Evolutionary conservation across 64 coral and sea anemone genomes (phyloP), one percentile per base, ranked within the genome.

Genomic region (Dendronephthya gigantea): DNA sequence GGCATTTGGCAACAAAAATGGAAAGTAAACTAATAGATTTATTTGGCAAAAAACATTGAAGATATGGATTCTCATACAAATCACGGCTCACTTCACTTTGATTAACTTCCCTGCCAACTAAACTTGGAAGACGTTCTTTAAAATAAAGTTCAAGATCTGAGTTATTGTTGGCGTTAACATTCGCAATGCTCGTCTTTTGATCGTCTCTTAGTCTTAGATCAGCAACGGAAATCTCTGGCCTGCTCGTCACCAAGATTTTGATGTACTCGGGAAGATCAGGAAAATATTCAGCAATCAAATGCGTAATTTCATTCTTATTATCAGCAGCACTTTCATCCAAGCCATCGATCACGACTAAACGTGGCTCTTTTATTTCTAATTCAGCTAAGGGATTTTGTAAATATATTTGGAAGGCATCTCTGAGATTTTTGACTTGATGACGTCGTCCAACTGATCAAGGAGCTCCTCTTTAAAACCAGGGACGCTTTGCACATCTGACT

Each of bases 191-290:
- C 30, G 88, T 36, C 6, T 75, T 56, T 10, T 90, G 55, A 2
- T 88, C 58, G 47, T 37, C 49, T 13, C 35, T 15, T 0, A 90
- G 85, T 65, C 90, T 88, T 28, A n/a, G n/a, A n/a, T n/a, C n/a
- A n/a, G 50, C 82, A 31, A 93, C 81, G n/a, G 39, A 36, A 13
- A 84, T 76, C 56, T 88, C 88, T 82, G 88, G 85, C 50, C 92
- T 62, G 50, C 88, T 89, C 2, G 92, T 93, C 35, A 93, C 82
- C 17, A 93, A 58, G 34, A 90, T 83, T 51, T 93, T 93, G n/a
- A 93, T 87, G 84, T 88, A 93, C 12, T 39, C 37, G 6, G 92
- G 92, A 31, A 90, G 49, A 37, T 79, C 87, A 62, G 87, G 88
- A 19, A 93, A 90, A 40, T 88, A 82, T 19, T 59, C 49, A 4